Evolutionary conservation across 2,113 vertebrate genomes (phyloP).

Genomic region (Rhinogobius similis): DNA sequence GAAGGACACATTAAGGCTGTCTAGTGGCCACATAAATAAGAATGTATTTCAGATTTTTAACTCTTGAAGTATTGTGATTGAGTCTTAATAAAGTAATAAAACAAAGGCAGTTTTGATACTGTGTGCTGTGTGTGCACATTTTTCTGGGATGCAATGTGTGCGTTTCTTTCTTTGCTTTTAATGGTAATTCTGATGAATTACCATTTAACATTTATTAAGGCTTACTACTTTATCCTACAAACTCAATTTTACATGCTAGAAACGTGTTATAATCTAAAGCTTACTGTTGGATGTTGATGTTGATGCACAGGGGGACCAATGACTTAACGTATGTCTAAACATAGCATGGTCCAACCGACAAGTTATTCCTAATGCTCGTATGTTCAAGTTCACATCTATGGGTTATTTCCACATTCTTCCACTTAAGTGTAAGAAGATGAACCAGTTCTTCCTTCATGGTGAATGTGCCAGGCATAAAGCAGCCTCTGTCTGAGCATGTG

Average conservation of each 20-base stretch:
- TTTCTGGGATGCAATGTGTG: background rate
- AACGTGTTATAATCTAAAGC: background rate
- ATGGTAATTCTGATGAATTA: background rate
- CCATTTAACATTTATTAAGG: background rate
- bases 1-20: too few relatives aligned
- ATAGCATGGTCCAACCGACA: too few relatives aligned
- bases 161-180: background rate
- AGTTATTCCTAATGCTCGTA: background rate
- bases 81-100: background rate
- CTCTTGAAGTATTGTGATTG: too few relatives aligned
- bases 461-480: background rate
- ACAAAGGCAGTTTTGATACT: too few relatives aligned
- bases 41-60: too few relatives aligned
- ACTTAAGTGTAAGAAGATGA: background rate
- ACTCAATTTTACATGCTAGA: background rate
- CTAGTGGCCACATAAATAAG: too few relatives aligned
- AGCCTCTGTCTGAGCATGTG: slow-evolving; percentile 1
- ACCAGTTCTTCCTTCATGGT: slow-evolving; percentile 2
- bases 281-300: background rate
- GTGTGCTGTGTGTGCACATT: background rate
- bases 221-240: background rate
- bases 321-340: too few relatives aligned
- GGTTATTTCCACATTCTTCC: background rate
- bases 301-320: background rate
- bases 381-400: background rate